These are phyloP conservation scores for Aleiodes testaceus DNA, from an alignment of 2,888 invertebrate genomes.

Conservation along the genomic window DNA sequence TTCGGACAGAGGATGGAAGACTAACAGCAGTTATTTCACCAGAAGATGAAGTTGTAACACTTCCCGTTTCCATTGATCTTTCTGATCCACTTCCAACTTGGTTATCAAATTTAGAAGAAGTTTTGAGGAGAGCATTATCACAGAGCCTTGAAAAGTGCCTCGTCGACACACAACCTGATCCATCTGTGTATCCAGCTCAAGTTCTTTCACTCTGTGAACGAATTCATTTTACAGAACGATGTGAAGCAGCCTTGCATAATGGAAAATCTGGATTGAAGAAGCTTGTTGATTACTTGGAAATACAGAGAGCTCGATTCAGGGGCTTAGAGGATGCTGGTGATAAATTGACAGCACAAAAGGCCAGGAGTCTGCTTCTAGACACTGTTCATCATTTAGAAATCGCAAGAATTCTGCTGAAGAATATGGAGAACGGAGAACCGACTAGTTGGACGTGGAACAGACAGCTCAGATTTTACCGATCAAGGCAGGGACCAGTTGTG, in stretches of 20 bases:
- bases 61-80: conserved; percentile 71
- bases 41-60: conserved; percentile 78
- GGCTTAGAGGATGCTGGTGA: conserved; percentile 74
- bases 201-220: conserved; percentile 65
- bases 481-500: neutral
- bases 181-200: conserved; percentile 66
- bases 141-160: conserved; percentile 65
- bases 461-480: conserved; percentile 81
- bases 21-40: conserved; percentile 78
- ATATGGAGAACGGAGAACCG: conserved; percentile 56
- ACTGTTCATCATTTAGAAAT: conserved; percentile 92
- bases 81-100: conserved; percentile 76
- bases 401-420: conserved; percentile 83
- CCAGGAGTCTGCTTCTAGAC: conserved; percentile 94
- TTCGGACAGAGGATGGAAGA: conserved; percentile 78
- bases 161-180: conserved; percentile 60
- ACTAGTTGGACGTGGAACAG: conserved; percentile 93
- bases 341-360: conserved; percentile 84
- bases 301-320: conserved; percentile 75
- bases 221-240: conserved; percentile 67
- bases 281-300: conserved; percentile 74
- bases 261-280: conserved; percentile 68
- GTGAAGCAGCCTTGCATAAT: conserved; percentile 64
- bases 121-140: conserved; percentile 80
- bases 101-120: conserved; percentile 86